phyloP scores from a whole-genome alignment of 2,797 vertebrate genomes.

The Neopelma chrysocephalum region DNA sequence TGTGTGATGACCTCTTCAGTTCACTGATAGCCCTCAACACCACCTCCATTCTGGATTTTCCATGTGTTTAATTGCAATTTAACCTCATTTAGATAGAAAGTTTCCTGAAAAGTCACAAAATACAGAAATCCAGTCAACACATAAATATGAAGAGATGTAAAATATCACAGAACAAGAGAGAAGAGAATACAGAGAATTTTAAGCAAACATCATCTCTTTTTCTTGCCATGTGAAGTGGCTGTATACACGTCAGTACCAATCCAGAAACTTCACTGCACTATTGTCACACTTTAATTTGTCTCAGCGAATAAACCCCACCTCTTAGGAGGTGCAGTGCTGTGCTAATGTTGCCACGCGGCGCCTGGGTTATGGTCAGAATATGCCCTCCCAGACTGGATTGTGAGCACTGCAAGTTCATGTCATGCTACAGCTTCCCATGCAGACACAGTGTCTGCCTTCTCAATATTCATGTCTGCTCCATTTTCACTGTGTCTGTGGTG shows the following conservation, averaged over 20 bases:
- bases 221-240: not conserved
- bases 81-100: not conserved
- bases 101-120: not conserved
- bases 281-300: not conserved
- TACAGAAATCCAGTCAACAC: not conserved
- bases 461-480: not conserved
- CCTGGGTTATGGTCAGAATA: not conserved
- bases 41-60: accelerated
- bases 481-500: not conserved
- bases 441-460: not conserved
- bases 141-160: not conserved
- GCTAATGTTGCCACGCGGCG: accelerated
- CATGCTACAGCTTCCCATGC: not conserved
- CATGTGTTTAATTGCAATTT: not conserved
- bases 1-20: not conserved
- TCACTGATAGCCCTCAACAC: not conserved
- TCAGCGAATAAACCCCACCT: not conserved
- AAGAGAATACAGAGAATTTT: not conserved
- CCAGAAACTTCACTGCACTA: not conserved
- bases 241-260: not conserved
- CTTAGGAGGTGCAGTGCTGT: not conserved
- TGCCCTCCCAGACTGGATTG: not conserved
- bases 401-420: not conserved
- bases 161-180: not conserved
- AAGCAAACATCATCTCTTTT: not conserved